A percentile compares a stretch with the other conserved stretches of the same genome.
Conservation (phyloP, 2,797 vertebrate species). For the Pipistrellus pipistrellus region DNA sequence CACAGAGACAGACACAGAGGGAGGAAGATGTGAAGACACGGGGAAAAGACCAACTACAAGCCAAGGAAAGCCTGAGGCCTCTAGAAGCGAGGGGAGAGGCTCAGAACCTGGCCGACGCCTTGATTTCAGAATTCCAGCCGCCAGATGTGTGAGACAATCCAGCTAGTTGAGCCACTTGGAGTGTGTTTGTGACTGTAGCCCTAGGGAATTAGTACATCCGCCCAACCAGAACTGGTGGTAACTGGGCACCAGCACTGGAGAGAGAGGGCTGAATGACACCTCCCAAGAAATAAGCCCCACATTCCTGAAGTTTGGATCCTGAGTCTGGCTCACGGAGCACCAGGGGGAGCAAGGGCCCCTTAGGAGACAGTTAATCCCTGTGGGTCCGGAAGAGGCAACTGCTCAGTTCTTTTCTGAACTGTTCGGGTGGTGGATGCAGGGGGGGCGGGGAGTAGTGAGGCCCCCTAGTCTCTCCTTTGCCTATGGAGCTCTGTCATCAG, state of each 20-base stretch:
- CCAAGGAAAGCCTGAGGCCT: not conserved
- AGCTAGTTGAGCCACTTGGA: not conserved
- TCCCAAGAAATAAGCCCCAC: not conserved
- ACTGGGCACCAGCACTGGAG: not conserved
- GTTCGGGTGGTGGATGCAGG: not conserved
- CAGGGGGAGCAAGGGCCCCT: not conserved
- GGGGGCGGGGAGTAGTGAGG: not conserved
- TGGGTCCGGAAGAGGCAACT: not conserved
- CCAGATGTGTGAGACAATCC: not conserved
- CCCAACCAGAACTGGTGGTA: not conserved
- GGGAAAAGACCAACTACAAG: not conserved
- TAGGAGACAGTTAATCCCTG: constrained; percentile 10
- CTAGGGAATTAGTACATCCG: not conserved
- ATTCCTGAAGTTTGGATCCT: not conserved
- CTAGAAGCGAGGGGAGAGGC: not conserved
- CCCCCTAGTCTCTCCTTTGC: constrained; percentile 17
- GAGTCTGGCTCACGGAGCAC: not conserved
- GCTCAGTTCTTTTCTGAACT: constrained; percentile 36
- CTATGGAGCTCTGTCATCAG: not conserved
- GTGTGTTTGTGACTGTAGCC: not conserved
- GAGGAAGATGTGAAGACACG: not conserved
- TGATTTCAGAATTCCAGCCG: not conserved
- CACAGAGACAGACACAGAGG: not conserved
- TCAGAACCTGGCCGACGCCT: not conserved
- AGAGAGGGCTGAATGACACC: not conserved